Percentiles rank a stretch among this genome's conserved stretches.
Conservation (phyloP, 2,888 invertebrate species). For the Gerris lacustris region DNA sequence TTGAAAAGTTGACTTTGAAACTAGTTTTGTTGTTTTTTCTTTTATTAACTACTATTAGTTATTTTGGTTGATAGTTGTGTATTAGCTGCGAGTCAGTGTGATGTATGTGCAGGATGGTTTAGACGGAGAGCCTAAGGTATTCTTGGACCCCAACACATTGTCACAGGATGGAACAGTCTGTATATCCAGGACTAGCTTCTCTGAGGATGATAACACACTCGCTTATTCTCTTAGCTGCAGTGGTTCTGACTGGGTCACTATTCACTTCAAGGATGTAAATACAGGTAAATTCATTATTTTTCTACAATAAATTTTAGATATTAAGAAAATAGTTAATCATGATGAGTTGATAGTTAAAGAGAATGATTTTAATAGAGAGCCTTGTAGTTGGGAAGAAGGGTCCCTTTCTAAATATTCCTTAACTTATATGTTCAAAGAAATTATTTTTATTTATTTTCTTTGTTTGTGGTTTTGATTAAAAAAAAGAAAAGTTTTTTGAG, state of each 20-base stretch:
- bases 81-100: slow-evolving; percentile 48
- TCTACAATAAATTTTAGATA: no score
- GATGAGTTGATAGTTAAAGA: no score
- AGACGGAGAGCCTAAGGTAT: slow-evolving; percentile 63
- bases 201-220: slow-evolving; percentile 76
- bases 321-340: no score
- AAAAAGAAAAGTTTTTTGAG: no score
- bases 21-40: no score
- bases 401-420: no score
- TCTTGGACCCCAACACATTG: slow-evolving; percentile 87
- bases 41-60: not conserved
- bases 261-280: slow-evolving; percentile 64
- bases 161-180: slow-evolving; percentile 85
- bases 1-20: no score
- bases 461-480: no score
- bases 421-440: no score
- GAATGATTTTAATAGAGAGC: no score
- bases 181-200: slow-evolving; percentile 61
- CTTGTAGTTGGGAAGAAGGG: no score
- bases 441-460: no score
- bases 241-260: slow-evolving; percentile 93
- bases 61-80: not conserved
- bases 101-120: slow-evolving; percentile 74
- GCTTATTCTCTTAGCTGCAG: slow-evolving; percentile 86
- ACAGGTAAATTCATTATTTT: slow-evolving; percentile 42